Percentiles rank a stretch among this genome's conserved stretches.
phyloP scores from a whole-genome alignment of 2,113 vertebrate genomes.

The Peromyscus polionotus region DNA sequence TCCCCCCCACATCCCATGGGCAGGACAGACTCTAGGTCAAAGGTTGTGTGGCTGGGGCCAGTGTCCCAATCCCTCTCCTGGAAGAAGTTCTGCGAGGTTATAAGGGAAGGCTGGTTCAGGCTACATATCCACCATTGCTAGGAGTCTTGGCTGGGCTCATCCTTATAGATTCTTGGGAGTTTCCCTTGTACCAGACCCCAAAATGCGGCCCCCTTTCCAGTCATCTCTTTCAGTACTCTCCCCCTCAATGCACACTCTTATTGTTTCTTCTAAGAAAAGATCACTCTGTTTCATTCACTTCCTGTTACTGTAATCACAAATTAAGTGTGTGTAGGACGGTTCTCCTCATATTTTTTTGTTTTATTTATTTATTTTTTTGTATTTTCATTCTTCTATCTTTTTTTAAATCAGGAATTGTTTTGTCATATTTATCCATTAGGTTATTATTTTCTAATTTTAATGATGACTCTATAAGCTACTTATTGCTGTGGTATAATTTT shows the following conservation, averaged over 20 bases:
- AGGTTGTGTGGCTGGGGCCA: not conserved
- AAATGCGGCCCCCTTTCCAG: not conserved
- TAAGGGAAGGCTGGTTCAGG: no score
- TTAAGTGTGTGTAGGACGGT: not conserved
- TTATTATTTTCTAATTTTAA: not conserved
- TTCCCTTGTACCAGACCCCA: not conserved
- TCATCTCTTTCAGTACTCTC: not conserved
- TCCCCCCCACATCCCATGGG: no score
- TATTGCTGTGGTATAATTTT: not conserved
- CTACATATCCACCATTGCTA: not conserved
- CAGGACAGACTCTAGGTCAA: not conserved
- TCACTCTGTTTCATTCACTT: not conserved
- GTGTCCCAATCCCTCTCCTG: not conserved
- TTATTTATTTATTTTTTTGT: not conserved
- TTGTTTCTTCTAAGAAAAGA: not conserved
- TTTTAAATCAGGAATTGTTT: not conserved
- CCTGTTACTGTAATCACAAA: not conserved
- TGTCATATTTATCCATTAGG: not conserved
- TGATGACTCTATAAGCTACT: not conserved
- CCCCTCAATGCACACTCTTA: not conserved
- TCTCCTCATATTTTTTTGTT: not conserved
- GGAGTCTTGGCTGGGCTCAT: not conserved
- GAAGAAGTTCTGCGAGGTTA: no score
- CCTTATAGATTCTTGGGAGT: not conserved
- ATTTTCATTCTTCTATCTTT: not conserved